Conservation (phyloP, 2,888 invertebrate species). For the Sicus ferrugineus region DNA sequence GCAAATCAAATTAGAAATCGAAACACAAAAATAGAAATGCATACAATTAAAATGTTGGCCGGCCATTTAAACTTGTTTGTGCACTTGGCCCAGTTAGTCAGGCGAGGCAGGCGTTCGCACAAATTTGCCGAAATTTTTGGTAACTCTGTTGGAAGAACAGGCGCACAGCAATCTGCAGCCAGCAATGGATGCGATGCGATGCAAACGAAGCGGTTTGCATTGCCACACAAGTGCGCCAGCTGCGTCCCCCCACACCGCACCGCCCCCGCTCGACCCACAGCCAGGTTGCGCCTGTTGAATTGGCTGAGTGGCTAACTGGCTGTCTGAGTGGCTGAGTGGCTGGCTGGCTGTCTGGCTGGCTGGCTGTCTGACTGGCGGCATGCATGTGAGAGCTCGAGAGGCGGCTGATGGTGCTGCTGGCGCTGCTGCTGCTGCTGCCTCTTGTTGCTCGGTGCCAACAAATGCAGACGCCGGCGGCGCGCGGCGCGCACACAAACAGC, state of each 20-base stretch:
- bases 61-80: not conserved
- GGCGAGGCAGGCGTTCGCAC: not conserved
- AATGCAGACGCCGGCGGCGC: slow-evolving; percentile 18
- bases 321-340: slow-evolving; percentile 2
- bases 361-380: not conserved
- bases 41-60: not conserved
- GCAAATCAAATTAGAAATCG: not conserved
- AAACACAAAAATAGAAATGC: not conserved
- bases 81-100: slow-evolving; percentile 9
- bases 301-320: not conserved
- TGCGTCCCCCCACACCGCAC: not conserved
- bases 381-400: slow-evolving; percentile 14
- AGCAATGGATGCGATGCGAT: not conserved
- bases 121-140: slow-evolving; percentile 32
- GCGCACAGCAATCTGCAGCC: slow-evolving; percentile 26
- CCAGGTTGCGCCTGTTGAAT: slow-evolving; percentile 8
- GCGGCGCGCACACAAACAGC: no score
- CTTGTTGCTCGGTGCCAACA: slow-evolving; percentile 20
- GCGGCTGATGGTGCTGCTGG: slow-evolving; percentile 4
- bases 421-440: slow-evolving; percentile 1
- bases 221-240: not conserved
- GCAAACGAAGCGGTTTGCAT: slow-evolving; percentile 11
- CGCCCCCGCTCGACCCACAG: slow-evolving; percentile 16
- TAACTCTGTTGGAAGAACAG: slow-evolving; percentile 27
- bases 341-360: slow-evolving; percentile 2